Evolutionary conservation across 2,113 vertebrate genomes (phyloP).

Genomic region (Hypanus sabinus): DNA sequence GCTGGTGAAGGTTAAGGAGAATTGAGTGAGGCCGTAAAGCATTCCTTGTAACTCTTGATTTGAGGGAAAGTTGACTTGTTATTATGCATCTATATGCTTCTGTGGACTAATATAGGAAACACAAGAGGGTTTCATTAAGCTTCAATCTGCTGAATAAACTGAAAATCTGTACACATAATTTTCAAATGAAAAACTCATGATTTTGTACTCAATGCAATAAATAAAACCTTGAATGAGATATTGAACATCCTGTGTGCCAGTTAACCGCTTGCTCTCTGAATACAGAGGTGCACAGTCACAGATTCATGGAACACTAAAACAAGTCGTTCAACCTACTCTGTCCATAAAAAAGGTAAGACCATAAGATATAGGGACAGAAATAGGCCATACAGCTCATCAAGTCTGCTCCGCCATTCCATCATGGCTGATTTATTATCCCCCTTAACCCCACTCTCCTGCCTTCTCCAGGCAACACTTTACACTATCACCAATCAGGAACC

Average conservation of each 20-base stretch:
- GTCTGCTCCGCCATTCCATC: too few relatives aligned
- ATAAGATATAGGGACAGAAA: too few relatives aligned
- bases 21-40: background rate
- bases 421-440: too few relatives aligned
- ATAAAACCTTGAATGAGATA: background rate
- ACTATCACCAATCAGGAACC: too few relatives aligned
- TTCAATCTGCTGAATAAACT: background rate
- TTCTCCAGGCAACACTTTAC: too few relatives aligned
- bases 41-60: background rate
- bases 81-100: background rate
- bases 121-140: background rate
- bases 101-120: background rate
- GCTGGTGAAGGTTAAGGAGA: slow-evolving; percentile 17
- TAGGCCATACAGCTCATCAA: too few relatives aligned
- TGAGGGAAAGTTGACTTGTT: background rate
- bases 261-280: background rate
- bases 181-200: too few relatives aligned
- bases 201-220: background rate
- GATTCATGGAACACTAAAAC: too few relatives aligned
- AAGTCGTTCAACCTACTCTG: too few relatives aligned
- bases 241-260: background rate
- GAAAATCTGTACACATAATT: background rate
- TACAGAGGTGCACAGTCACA: background rate
- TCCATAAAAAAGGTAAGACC: too few relatives aligned
- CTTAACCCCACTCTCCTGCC: too few relatives aligned